Evolutionary conservation across 2,797 vertebrate genomes (phyloP), one percentile per base, ranked within the genome.

Genomic region (Neostethus bicornis): DNA sequence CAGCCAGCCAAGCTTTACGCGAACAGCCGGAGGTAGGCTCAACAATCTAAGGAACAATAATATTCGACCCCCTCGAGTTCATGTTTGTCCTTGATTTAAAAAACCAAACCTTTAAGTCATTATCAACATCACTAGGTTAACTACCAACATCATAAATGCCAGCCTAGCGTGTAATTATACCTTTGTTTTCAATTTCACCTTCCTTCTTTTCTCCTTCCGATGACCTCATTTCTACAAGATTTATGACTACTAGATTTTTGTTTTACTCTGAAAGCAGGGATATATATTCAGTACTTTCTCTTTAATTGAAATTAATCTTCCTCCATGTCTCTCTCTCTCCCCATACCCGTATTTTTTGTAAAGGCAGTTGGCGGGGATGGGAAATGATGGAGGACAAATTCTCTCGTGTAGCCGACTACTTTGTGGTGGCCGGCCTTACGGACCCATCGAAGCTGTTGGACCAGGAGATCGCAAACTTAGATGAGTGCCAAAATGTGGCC

Each of bases 341-440:
- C 14, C n/a, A n/a, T n/a, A n/a, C n/a, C n/a, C n/a, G n/a, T n/a
- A n/a, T n/a, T n/a, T n/a, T n/a, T 47, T 51, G 42, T 52, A 44
- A 60, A 90, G 69, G 60, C 51, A 79, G 57, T 77, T 2, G 77
- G 89, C 48, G 91, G 92, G 89, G 79, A 94, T 95, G 93, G 93
- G 92, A 93, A 83, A 96, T 85, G 94, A 93, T 95, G 91, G 96
- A 97, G 91, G 95, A 98, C 90, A 96, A 94, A 88, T 94, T 94
- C 55, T 93, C 93, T 67, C 96, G 95, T 82, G 96, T 98, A 73
- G 95, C 95, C 20, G 96, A 98, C 90, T 98, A 98, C 90, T 97
- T 98, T 54, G 96, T 97, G 75, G 93, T 98, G 64, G 95, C 96
- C 4, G 96, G 96, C 63, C 88, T 98, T 68, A 98, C 96, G 0